Base-by-base conservation (phyloP, 2,797 vertebrate genomes). In the Denticeps clupeoides region DNA sequence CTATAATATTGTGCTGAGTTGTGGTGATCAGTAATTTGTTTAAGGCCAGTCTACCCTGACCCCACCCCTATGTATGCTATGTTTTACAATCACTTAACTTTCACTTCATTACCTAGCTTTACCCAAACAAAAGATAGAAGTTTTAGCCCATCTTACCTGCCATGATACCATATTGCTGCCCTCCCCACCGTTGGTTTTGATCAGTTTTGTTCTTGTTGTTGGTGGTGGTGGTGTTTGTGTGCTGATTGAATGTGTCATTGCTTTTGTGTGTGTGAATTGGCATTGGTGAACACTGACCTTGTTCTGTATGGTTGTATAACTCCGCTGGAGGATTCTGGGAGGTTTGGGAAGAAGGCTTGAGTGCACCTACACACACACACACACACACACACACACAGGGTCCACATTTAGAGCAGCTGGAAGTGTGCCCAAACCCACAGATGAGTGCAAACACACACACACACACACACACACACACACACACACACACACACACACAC, bases 281-380 rank as follows among this genome's bases (percentile, higher is more conserved):
- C 25, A 42, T 18, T 41, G n/a, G 6, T 46, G 15, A 19, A 44
- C 16, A n/a, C 15, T 16, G 12, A 21, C 35, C 35, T 38, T 35
- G 35, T 38, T 38, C 35, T 16, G 40, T 25, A 16, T 26, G 42
- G 10, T 45, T 64, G 29, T 55, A 44, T 58, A 55, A 52, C 49
- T 47, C 49, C 23, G 41, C 37, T 50, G 59, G 51, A n/a, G 38
- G 43, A 47, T 61, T 53, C 51, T 50, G 40, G 49, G 38, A 59
- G 49, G 18, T 19, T 19, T 19, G 35, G 16, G 35, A 35, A 4
- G 16, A 5, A 18, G 7, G 35, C 35, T n/a, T n/a, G n/a, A n/a
- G n/a, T n/a, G n/a, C n/a, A n/a, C n/a, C n/a, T n/a, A n/a, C n/a
- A n/a, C n/a, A n/a, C n/a, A n/a, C n/a, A n/a, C n/a, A n/a, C n/a